Evolutionary conservation across 2,113 vertebrate species (phyloP), one percentile per base, ranked within the genome.

Genomic region (Eudyptes chrysolophus): DNA sequence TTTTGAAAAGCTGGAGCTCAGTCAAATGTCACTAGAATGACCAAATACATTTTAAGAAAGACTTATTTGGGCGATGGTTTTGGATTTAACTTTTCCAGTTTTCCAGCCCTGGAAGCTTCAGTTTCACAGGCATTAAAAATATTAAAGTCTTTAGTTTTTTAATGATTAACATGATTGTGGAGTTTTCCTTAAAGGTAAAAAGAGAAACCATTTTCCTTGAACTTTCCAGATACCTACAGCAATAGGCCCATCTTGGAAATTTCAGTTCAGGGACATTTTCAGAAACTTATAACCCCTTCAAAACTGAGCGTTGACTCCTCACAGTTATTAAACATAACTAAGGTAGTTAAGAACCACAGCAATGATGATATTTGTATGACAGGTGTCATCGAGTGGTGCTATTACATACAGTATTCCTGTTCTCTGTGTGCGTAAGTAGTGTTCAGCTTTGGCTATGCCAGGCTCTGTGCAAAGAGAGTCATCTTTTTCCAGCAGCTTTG

Each of bases 401-500:
- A 2, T 52, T 60, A 18, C 52, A 51, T 7, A 11, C 11, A 24
- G 26, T 0, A 16, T 4, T 79, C 21, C 36, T 5, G 5, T 61
- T 65, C 38, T 20, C 68, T 16, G 7, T 19, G 29, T 32, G 4
- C 0, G 0, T 9, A 7, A 9, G 11, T 16, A 8, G 10, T 2
- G 8, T 34, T 49, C 54, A 70, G 49, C 40, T 75, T 61, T 65
- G 40, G 40, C 26, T 62, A 5, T 20, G 27, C 3, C 60, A 92
- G 40, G 8, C 12, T 61, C 72, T 52, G 1, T 29, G n/a, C 13
- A 55, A 76, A 72, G 81, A 19, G 4, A 51, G 26, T 29, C 27
- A 57, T 3, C 30, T 77, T 66, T 24, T 38, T 25, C 24, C 17
- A 77, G 49, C 26, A 80, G 29, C 20, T 65, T 42, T 88, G 54